Evolutionary conservation across 2,113 vertebrate genomes (phyloP).

Genomic region (Sus scrofa): T2T-Sscrofa CM000824.6:70700501-70701000

Average conservation of each 20-base stretch:
- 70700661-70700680: neutral
- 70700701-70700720: neutral
- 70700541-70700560: neutral
- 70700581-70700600: neutral
- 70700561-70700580: neutral
- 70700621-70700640: neutral
- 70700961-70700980: neutral
- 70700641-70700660: neutral
- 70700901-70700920: neutral
- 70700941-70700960: neutral
- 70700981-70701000: neutral
- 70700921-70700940: neutral
- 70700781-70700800: neutral
- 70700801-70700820: neutral
- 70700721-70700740: neutral
- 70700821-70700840: neutral
- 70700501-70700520: neutral
- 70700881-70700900: neutral
- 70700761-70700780: neutral
- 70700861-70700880: neutral
- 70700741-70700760: neutral
- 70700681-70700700: neutral
- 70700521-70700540: neutral
- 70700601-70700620: neutral
- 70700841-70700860: neutral